A percentile compares a stretch with the other conserved stretches of the same genome.
Evolutionary conservation across 2,113 vertebrate genomes (phyloP).

Genomic region (Recurvirostra avosetta): DNA sequence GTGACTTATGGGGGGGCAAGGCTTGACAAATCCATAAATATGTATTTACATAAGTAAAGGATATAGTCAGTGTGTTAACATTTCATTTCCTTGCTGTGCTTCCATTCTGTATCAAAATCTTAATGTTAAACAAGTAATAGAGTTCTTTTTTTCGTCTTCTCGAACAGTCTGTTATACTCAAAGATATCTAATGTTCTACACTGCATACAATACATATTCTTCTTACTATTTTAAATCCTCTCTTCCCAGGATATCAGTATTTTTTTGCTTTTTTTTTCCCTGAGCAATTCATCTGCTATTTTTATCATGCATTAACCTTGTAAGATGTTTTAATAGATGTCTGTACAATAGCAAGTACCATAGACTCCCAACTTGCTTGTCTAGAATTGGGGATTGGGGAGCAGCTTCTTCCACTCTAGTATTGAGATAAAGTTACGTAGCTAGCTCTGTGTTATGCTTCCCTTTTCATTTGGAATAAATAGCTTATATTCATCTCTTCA

Average conservation of each 20-base stretch:
- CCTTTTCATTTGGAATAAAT: not conserved
- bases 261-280: not conserved
- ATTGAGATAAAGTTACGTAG: not conserved
- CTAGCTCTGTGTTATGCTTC: not conserved
- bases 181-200: not conserved
- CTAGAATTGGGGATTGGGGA: not conserved
- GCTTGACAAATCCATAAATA: conserved; percentile 19
- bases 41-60: not conserved
- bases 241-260: not conserved
- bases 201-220: not conserved
- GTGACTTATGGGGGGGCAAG: not conserved
- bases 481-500: not conserved
- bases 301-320: not conserved
- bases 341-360: not conserved
- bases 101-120: not conserved
- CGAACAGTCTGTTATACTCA: not conserved
- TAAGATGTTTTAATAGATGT: not conserved
- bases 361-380: not conserved
- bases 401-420: not conserved
- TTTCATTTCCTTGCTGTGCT: not conserved
- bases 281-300: not conserved
- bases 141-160: not conserved
- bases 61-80: not conserved
- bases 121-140: not conserved
- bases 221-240: not conserved